Evolutionary conservation across 2,113 vertebrate genomes (phyloP).

Genomic region (Rhea pennata): DNA sequence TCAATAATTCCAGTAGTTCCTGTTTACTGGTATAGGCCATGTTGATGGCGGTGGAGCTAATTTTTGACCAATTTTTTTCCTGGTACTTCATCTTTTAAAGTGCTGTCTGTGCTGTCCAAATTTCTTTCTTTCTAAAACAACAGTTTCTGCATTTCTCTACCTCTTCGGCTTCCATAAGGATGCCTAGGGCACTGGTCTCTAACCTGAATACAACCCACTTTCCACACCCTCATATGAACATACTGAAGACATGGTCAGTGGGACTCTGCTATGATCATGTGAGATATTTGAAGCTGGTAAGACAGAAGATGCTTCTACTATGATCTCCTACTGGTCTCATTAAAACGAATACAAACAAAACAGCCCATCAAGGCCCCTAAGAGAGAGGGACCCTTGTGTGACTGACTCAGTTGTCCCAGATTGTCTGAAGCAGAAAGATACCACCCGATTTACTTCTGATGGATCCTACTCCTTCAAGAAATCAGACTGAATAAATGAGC

Average conservation of each 20-base stretch:
- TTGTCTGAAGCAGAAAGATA: not conserved
- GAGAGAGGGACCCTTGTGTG: not conserved
- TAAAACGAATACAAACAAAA: not conserved
- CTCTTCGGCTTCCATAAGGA: not conserved
- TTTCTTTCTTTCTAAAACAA: not conserved
- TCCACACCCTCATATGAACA: not conserved
- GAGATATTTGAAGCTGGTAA: not conserved
- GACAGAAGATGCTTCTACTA: not conserved
- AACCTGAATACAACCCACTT: not conserved
- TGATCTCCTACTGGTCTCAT: not conserved
- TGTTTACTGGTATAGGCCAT: not conserved
- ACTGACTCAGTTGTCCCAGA: not conserved
- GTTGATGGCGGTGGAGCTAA: not conserved
- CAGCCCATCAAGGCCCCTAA: not conserved
- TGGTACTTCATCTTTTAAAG: not conserved
- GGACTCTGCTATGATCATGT: not conserved
- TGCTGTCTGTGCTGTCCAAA: not conserved
- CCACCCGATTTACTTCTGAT: not conserved
- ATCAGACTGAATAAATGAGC: not conserved
- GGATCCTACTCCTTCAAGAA: not conserved
- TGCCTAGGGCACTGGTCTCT: not conserved
- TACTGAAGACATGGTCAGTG: not conserved
- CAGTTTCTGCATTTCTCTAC: not conserved
- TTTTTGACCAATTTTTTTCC: not conserved
- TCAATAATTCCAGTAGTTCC: not conserved